These are phyloP conservation scores for Salvelinus namaycush DNA, from an alignment of 2,113 vertebrate genomes.

Conservation along the genomic window DNA sequence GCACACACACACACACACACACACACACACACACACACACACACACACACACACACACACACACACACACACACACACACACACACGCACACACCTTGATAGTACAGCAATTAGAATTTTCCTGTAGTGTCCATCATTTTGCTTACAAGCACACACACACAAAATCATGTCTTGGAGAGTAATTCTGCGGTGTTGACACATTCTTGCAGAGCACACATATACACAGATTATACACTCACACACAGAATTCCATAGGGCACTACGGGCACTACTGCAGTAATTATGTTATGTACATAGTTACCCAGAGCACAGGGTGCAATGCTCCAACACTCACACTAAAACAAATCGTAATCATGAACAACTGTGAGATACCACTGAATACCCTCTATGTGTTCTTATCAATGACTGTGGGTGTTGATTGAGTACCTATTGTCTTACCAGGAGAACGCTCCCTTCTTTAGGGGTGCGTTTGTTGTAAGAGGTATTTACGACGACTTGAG, in stretches of 20 bases:
- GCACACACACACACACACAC: neutral
- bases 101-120: too few relatives aligned
- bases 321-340: constrained; percentile 4
- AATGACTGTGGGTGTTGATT: constrained; percentile 18
- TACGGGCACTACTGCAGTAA: neutral
- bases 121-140: too few relatives aligned
- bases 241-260: neutral
- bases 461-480: constrained; percentile 9
- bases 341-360: constrained; percentile 3
- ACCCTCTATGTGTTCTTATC: neutral
- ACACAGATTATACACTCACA: neutral
- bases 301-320: neutral
- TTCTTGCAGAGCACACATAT: neutral
- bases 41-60: constrained; percentile 4
- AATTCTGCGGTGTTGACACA: neutral
- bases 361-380: neutral
- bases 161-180: neutral
- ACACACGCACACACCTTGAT: neutral
- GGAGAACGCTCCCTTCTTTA: constrained; percentile 13
- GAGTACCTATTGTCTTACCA: neutral
- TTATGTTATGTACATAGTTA: neutral
- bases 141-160: neutral
- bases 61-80: neutral
- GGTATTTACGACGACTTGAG: constrained; percentile 30
- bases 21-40: constrained; percentile 1